Conservation (phyloP, 2,888 invertebrate genomes). For the Leucozona laternaria region DNA sequence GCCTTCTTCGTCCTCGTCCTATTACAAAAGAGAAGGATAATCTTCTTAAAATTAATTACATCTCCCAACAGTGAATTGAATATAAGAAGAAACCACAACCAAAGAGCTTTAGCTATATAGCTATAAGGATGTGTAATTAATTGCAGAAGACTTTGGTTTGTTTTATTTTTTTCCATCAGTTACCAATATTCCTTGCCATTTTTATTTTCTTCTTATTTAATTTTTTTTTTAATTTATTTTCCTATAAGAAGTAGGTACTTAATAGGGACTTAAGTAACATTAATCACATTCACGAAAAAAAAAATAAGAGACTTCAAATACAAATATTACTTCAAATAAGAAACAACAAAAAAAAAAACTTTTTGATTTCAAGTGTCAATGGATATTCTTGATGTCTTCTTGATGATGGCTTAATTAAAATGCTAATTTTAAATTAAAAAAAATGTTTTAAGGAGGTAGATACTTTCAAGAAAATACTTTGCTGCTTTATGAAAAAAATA, state of each 20-base stretch:
- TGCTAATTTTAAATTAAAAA: conserved; percentile 40
- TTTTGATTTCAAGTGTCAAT: conserved; percentile 32
- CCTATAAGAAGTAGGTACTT: conserved; percentile 97
- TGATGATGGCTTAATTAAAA: conserved; percentile 47
- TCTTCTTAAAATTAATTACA: conserved; percentile 73
- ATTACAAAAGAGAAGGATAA: conserved; percentile 65
- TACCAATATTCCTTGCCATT: conserved; percentile 28
- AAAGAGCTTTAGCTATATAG: conserved; percentile 47
- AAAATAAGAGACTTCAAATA: conserved; percentile 16
- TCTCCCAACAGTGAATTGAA: conserved; percentile 36
- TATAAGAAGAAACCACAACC: conserved; percentile 78
- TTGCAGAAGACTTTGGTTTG: conserved; percentile 39
- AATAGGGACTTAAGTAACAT: conserved; percentile 85
- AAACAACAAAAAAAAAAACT: not conserved
- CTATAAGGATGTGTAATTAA: conserved; percentile 53
- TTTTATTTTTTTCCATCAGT: conserved; percentile 7
- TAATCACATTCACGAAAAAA: conserved; percentile 52
- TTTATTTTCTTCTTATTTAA: not conserved
- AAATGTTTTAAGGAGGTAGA: not conserved
- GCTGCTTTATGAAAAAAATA: not conserved
- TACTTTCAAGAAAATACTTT: not conserved
- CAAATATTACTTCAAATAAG: conserved; percentile 6
- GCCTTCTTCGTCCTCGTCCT: conserved; percentile 29
- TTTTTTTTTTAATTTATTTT: not conserved
- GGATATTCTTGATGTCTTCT: conserved; percentile 25